Conservation (phyloP, 1,140 invertebrate genomes). For the Magallana angulata region DNA sequence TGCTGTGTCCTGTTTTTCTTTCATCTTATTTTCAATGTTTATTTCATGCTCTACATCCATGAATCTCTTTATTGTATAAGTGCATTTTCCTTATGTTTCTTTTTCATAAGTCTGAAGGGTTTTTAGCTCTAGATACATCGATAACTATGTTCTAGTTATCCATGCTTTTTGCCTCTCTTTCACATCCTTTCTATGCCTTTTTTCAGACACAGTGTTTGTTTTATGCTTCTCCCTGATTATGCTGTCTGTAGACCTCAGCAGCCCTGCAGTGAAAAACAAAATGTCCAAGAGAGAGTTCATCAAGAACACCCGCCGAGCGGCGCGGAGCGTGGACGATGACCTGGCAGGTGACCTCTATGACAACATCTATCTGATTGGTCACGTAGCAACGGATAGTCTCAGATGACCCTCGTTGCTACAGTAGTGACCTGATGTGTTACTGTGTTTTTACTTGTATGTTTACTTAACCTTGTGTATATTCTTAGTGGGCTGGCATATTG, state of each 20-base stretch:
- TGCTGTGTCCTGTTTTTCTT: no score
- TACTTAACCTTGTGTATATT: background rate
- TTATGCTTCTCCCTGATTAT: conserved; percentile 82
- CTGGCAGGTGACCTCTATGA: conserved; percentile 82
- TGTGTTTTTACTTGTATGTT: background rate
- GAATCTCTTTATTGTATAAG: no score
- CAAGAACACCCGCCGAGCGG: conserved; percentile 81
- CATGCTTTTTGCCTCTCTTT: no score
- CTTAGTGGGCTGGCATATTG: background rate
- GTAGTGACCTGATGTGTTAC: background rate
- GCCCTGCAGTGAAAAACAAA: conserved; percentile 83
- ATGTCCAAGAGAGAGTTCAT: conserved; percentile 84
- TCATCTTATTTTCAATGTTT: no score
- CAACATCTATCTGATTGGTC: conserved; percentile 82
- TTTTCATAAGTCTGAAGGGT: no score
- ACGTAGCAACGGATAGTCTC: conserved; percentile 75
- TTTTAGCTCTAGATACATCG: no score
- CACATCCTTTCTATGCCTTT: background rate
- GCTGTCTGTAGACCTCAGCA: conserved; percentile 81
- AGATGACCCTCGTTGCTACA: background rate
- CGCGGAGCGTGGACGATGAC: conserved; percentile 79
- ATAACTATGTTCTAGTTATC: no score
- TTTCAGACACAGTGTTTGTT: conserved; percentile 81
- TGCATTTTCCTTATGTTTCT: no score
- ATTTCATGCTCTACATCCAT: no score